Evolutionary conservation across 2,797 vertebrate genomes (phyloP), one percentile per base, ranked within the genome.

Genomic region (Sarcoramphus papa): DNA sequence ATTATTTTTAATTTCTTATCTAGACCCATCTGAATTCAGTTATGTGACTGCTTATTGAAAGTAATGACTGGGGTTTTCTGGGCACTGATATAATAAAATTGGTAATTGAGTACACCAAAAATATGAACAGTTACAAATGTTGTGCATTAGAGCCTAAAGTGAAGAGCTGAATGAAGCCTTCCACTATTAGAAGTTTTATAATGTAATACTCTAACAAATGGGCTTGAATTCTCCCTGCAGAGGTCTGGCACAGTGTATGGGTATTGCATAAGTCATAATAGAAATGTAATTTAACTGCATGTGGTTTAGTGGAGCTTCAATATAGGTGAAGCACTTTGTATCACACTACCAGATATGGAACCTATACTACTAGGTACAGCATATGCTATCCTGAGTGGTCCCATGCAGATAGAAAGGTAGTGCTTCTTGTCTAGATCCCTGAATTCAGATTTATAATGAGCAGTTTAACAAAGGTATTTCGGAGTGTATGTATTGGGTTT

Each of bases 1-100:
- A 53, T 88, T 88, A 78, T 78, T 94, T 95, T 77, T 82, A 78
- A 70, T 75, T 94, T 82, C 79, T 43, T 78, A 82, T 48, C 57
- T 75, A 82, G 79, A 88, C 37, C 30, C 20, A 88, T 88, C 80
- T 73, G 23, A 88, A 91, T 40, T 37, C 79, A 60, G 70, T 75
- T 82, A 70, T 53, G 12, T 75, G 62, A 75, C 41, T 82, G 31
- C 57, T 83, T 72, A 68, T 83, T 88, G 88, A 85, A 91, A 83
- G 68, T 75, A 88, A 91, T 83, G 76, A 54, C 28, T 54, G 13
- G n/a, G 57, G 31, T 27, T 85, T 88, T 85, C 72, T 94, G 47
- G 57, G 37, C 80, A 91, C 28, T 57, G 57, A 33, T 88, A 54
- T 60, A 85, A 90, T 74, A 78, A 92, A 94, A 67, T 23, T 57